Evolutionary conservation across 2,888 invertebrate species (phyloP).

Genomic region (Rhabditophanes sp.): DNA sequence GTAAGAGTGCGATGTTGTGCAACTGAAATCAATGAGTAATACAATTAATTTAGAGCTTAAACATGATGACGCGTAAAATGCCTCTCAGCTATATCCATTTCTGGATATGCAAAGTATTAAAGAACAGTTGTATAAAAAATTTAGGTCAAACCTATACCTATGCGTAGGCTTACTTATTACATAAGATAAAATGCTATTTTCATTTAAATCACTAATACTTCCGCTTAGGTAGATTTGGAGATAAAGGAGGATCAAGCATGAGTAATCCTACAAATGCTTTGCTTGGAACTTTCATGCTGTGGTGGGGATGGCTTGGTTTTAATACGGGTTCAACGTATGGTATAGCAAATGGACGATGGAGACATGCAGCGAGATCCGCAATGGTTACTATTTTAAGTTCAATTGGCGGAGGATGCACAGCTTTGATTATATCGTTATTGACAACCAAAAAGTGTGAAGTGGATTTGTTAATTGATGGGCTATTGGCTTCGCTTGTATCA

Average conservation of each 20-base stretch:
- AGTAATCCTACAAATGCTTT: constrained; percentile 34
- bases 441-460: constrained; percentile 26
- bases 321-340: constrained; percentile 26
- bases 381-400: constrained; percentile 28
- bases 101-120: too few relatives aligned
- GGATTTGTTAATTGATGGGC: constrained; percentile 36
- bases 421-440: constrained; percentile 26
- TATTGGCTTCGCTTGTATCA: constrained; percentile 32
- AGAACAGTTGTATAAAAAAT: too few relatives aligned
- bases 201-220: too few relatives aligned
- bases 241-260: constrained; percentile 21
- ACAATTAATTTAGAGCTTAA: too few relatives aligned
- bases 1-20: too few relatives aligned
- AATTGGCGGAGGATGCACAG: constrained; percentile 37
- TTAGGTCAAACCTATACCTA: too few relatives aligned
- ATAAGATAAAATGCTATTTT: too few relatives aligned
- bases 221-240: constrained; percentile 18
- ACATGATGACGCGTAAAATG: too few relatives aligned
- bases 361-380: constrained; percentile 33
- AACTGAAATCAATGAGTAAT: too few relatives aligned
- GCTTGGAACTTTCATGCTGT: constrained; percentile 35
- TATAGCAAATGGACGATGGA: constrained; percentile 27
- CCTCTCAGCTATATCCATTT: too few relatives aligned
- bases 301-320: constrained; percentile 26
- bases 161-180: too few relatives aligned